These are phyloP conservation scores for Glossosoma conforme DNA, from an alignment of 1,140 invertebrate genomes.

Conservation along the genomic window DNA sequence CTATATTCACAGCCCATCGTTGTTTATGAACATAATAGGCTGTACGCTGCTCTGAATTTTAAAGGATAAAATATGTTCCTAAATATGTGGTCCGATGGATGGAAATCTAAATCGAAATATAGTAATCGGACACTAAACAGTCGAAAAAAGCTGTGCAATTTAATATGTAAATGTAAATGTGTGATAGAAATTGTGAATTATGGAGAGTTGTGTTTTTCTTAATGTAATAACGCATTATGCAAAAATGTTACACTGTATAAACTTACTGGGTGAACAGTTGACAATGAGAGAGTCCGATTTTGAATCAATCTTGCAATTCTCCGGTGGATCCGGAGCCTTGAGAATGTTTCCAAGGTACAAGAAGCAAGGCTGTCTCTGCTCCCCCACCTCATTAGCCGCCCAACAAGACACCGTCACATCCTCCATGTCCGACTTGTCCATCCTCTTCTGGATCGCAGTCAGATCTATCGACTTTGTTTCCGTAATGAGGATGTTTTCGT, in stretches of 20 bases:
- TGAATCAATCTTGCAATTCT: constrained; percentile 22
- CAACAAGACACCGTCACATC: constrained; percentile 23
- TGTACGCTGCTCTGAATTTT: too few relatives aligned
- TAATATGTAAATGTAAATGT: too few relatives aligned
- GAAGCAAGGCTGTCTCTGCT: constrained; percentile 19
- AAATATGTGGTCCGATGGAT: too few relatives aligned
- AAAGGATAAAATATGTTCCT: too few relatives aligned
- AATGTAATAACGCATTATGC: background rate
- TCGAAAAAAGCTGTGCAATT: too few relatives aligned
- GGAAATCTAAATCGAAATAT: too few relatives aligned
- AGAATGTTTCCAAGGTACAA: constrained; percentile 13
- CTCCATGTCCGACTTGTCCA: constrained; percentile 9
- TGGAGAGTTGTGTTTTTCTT: too few relatives aligned
- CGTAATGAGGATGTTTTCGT: constrained; percentile 14
- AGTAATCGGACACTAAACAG: too few relatives aligned
- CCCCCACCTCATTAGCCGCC: constrained; percentile 20
- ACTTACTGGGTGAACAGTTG: constrained; percentile 20
- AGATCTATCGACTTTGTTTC: constrained; percentile 15
- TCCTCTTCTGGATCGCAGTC: constrained; percentile 10
- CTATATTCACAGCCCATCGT: too few relatives aligned
- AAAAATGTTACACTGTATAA: constrained; percentile 1
- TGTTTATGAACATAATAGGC: too few relatives aligned
- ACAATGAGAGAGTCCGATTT: constrained; percentile 15
- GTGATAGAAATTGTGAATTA: too few relatives aligned
- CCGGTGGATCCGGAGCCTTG: constrained; percentile 22